Percentiles rank a stretch among this genome's conserved stretches.
Conservation (phyloP, 37 sponge, comb jelly and placozoan species). For the Ephydatia muelleri region DNA sequence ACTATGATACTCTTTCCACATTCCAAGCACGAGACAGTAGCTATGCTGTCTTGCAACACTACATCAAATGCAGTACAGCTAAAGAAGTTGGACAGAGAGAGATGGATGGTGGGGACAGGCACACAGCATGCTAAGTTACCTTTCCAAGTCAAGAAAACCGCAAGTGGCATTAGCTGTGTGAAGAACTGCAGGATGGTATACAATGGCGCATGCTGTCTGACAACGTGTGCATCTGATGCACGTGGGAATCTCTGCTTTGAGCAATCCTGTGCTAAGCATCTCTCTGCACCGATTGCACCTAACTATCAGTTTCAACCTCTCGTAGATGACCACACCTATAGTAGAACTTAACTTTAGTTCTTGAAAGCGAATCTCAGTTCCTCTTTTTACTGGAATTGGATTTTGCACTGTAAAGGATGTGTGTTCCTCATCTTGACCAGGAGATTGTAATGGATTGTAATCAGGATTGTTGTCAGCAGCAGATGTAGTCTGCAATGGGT, state of each 20-base stretch:
- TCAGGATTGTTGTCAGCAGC: too few species aligned
- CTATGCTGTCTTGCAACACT: conserved; percentile 3
- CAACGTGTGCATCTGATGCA: background rate
- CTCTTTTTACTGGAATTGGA: conserved; percentile 26
- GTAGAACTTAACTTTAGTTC: conserved; percentile 25
- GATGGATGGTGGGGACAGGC: background rate
- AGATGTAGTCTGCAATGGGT: too few species aligned
- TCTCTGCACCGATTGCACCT: conserved; percentile 39
- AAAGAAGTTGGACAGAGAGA: conserved; percentile 4
- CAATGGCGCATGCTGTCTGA: background rate
- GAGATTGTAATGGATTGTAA: too few species aligned
- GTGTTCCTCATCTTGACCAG: too few species aligned
- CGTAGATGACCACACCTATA: conserved; percentile 27
- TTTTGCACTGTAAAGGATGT: background rate
- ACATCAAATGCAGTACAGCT: conserved; percentile 55
- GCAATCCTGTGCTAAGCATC: background rate
- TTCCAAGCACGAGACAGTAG: conserved; percentile 45
- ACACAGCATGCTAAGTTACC: background rate
- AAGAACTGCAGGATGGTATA: background rate
- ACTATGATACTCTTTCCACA: conserved; percentile 31
- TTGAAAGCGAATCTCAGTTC: conserved; percentile 51
- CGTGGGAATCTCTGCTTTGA: background rate
- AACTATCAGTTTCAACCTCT: conserved; percentile 19
- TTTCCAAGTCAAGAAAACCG: background rate
- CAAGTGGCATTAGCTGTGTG: background rate